Base-by-base conservation (phyloP, 2,888 invertebrate species). In the Drosophila nr. fundita region DNA sequence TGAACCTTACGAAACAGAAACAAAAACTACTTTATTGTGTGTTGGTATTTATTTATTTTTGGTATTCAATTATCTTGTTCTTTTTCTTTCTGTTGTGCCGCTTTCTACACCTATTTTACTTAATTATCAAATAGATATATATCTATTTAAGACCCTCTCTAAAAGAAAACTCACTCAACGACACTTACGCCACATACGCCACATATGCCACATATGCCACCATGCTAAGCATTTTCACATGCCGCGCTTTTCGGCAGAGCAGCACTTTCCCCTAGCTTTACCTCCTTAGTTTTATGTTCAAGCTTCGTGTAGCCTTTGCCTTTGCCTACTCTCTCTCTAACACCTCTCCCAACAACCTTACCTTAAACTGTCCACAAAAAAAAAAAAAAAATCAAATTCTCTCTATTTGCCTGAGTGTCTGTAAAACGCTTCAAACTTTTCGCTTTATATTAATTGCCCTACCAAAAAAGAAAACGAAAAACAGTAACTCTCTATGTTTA, bases 1-100 rank as follows among this genome's bases (percentile, higher is more conserved):
- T 80, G 80, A 80, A 71, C 73, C 73, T 79, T 73, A 79, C 55
- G 63, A 78, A 78, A 71, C 63, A 67, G 62, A 87, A 75, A 72
- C 73, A 72, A 80, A 82, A 83, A 87, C 59, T 83, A 81, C 71
- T 77, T 79, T 77, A 76, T 81, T 85, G 74, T 81, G 85, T 86
- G 88, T 87, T 87, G 85, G 85, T 85, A 87, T 81, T 87, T 68
- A 77, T 65, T 73, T 71, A 71, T 66, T 75, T 74, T 73, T 65
- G 76, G 81, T 85, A 81, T 78, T 76, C 72, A 72, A 68, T 71
- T 69, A 72, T 54, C 63, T 54, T 73, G 68, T 83, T 81, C 72
- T 82, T 82, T 82, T 57, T 18, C 21, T 57, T 57, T 57, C 73
- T 75, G 78, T 84, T 87, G 84, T 84, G 84, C 84, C 76, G 84